Conservation (phyloP, 2,888 invertebrate genomes). For the Epiblema foenella region DNA sequence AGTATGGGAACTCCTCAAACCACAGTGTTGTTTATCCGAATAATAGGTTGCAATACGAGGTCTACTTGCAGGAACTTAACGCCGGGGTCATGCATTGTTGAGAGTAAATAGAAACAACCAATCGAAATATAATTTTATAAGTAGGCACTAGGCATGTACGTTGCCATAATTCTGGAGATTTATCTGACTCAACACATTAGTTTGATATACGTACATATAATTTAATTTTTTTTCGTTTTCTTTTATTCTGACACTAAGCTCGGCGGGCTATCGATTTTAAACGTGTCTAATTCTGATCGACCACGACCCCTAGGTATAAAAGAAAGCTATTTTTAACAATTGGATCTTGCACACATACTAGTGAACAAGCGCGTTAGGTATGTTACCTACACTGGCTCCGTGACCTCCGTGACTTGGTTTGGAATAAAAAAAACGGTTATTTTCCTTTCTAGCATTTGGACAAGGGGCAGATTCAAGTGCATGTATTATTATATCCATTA, state of each 20-base stretch:
- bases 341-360: neutral
- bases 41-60: conserved; percentile 27
- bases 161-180: neutral
- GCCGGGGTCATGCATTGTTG: conserved; percentile 20
- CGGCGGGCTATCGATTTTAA: too few relatives aligned
- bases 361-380: too few relatives aligned
- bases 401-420: neutral
- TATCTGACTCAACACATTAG: neutral
- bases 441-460: neutral
- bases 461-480: neutral
- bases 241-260: too few relatives aligned
- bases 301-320: neutral
- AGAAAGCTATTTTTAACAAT: neutral
- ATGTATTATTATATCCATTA: neutral
- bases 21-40: conserved; percentile 16
- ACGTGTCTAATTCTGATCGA: neutral
- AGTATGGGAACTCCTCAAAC: conserved; percentile 30
- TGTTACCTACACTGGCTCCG: neutral
- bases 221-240: too few relatives aligned
- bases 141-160: neutral
- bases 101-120: conserved; percentile 8
- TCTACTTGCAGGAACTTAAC: conserved; percentile 18
- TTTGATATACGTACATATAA: neutral
- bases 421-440: neutral
- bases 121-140: neutral